Conservation (phyloP, 1,140 invertebrate genomes). For the Atta cephalotes region DNA sequence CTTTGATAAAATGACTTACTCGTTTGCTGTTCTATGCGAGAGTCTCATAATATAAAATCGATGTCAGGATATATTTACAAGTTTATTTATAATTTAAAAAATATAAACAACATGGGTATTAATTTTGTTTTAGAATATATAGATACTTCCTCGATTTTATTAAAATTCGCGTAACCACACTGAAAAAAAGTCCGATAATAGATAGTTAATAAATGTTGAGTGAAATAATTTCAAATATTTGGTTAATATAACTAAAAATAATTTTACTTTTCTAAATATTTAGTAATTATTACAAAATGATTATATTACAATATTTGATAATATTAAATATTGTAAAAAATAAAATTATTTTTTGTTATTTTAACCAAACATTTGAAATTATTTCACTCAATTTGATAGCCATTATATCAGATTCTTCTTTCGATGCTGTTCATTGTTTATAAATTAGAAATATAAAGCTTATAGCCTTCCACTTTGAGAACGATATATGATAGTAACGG, state of each 20-base stretch:
- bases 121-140: neutral
- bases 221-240: too few species aligned
- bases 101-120: neutral
- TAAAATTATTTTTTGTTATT: too few species aligned
- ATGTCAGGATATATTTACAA: neutral
- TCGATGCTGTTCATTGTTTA: neutral
- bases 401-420: too few species aligned
- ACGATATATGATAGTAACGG: constrained; percentile 31
- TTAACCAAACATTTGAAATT: too few species aligned
- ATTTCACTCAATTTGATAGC: too few species aligned
- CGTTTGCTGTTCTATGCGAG: neutral
- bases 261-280: too few species aligned
- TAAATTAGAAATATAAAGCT: neutral
- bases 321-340: too few species aligned
- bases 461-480: constrained; percentile 2
- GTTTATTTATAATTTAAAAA: neutral
- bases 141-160: constrained; percentile 1
- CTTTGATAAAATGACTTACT: constrained; percentile 14
- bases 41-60: neutral
- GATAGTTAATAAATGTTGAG: too few species aligned
- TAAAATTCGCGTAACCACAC: neutral
- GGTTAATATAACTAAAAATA: too few species aligned
- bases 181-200: too few species aligned
- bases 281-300: too few species aligned
- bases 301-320: too few species aligned